These are phyloP conservation scores for Plotosus lineatus DNA, from an alignment of 2,113 vertebrate species.

Conservation along the genomic window DNA sequence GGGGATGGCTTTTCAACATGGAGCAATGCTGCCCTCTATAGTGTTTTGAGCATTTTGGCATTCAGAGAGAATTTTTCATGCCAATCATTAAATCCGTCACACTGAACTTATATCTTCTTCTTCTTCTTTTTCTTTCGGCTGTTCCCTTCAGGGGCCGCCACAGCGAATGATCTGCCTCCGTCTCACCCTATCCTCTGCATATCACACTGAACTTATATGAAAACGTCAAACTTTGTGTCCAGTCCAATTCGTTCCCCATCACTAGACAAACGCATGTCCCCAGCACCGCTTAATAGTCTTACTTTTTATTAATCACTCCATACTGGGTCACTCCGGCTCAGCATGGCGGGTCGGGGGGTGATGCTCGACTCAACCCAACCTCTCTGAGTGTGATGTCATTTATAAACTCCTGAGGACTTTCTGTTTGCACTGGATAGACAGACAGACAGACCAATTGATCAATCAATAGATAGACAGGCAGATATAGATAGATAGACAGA, in stretches of 20 bases:
- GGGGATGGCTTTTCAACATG: not conserved
- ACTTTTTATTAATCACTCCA: not conserved
- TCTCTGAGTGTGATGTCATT: slow-evolving; percentile 30
- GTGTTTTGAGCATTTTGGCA: slow-evolving; percentile 17
- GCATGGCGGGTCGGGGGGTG: not conserved
- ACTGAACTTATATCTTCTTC: no score
- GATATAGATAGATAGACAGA: no score
- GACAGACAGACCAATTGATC: no score
- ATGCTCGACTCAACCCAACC: not conserved
- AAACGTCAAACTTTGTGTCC: not conserved
- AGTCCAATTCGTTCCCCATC: not conserved
- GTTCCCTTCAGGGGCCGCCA: no score
- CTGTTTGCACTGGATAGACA: no score
- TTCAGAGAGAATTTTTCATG: not conserved
- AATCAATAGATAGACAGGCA: no score
- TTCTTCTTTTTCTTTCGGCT: no score
- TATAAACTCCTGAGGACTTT: slow-evolving; percentile 31
- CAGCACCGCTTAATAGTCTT: not conserved
- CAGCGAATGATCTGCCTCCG: no score
- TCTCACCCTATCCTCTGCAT: no score
- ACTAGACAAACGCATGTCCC: not conserved
- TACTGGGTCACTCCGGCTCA: not conserved
- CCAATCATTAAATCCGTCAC: not conserved
- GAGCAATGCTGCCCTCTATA: slow-evolving; percentile 52
- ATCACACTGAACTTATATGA: no score